These are phyloP conservation scores for Platalea minor DNA, from an alignment of 2,797 vertebrate species.

Conservation along the genomic window DNA sequence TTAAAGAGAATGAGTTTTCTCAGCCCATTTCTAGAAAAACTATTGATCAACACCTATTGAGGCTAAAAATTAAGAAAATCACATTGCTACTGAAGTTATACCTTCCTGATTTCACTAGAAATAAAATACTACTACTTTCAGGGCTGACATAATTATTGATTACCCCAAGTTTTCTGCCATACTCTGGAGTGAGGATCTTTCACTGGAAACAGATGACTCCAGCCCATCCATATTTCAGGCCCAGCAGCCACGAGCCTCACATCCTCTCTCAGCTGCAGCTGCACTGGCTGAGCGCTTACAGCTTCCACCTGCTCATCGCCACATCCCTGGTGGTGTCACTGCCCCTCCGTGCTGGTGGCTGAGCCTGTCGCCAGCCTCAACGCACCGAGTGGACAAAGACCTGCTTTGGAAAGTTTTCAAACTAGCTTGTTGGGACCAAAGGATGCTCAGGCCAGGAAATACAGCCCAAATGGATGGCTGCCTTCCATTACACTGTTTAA, in stretches of 20 bases:
- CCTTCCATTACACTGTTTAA: neutral
- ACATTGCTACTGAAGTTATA: rapidly evolving
- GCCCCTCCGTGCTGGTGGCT: neutral
- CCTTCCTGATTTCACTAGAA: neutral
- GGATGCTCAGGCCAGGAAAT: neutral
- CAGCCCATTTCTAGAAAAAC: neutral
- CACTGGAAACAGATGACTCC: neutral
- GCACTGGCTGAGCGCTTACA: neutral
- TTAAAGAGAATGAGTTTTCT: slow-evolving; percentile 42
- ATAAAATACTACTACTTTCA: neutral
- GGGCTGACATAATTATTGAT: neutral
- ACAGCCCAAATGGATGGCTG: neutral
- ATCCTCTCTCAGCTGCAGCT: neutral
- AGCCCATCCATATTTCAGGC: neutral
- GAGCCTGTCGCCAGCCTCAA: neutral
- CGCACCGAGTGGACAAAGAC: neutral
- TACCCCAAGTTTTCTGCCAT: neutral
- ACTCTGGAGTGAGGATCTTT: neutral
- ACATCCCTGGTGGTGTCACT: neutral
- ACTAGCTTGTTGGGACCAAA: neutral
- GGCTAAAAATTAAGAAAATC: neutral
- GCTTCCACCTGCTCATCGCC: slow-evolving; percentile 24
- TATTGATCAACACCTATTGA: neutral
- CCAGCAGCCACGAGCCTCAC: neutral
- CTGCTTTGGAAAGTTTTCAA: neutral